Base-by-base conservation (phyloP, 2,888 invertebrate species). In the Priocnemis perturbator region DNA sequence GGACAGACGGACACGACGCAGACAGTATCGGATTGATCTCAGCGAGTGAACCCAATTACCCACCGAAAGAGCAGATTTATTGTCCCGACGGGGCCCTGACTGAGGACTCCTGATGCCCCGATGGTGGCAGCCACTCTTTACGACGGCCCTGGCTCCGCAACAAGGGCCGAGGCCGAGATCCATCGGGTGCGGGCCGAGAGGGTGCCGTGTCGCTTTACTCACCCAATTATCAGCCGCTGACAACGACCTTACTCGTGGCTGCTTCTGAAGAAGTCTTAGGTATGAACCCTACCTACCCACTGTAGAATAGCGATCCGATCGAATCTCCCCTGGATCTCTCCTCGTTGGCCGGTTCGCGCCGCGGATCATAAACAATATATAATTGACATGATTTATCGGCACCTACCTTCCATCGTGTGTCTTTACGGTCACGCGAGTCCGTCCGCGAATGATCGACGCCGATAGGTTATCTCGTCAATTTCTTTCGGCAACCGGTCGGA, bases 21-120 rank as follows among this genome's bases (percentile, higher is more conserved):
- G 88, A 89, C 89, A 89, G 87, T 89, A 89, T 89, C 89, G 88
- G 87, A 87, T 86, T 84, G 89, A 89, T 89, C 89, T 87, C 83
- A 84, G 84, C 86, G 87, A 85, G 88, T 89, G 88, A 89, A 89
- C 87, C 89, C 89, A 89, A 89, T 89, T 89, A 89, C 87, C 87
- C 81, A 82, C 82, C 79, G 83, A 86, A 86, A 82, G 85, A 76
- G 83, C 85, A 88, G 89, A 89, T 89, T 89, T 89, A 89, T 89
- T 87, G 88, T 86, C 82, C 81, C 76, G 83, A 82, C 82, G 83
- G 74, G 76, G 71, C 66, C 69, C 78, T 83, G 86, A 82, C 85
- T 85, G 85, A 86, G 83, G 82, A 80, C 83, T 75, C 82, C 82
- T 83, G 85, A 84, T 83, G 83, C 78, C 79, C 78, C 77, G 79